Base-by-base conservation (phyloP, 2,797 vertebrate genomes). In the Etheostoma perlongum region DNA sequence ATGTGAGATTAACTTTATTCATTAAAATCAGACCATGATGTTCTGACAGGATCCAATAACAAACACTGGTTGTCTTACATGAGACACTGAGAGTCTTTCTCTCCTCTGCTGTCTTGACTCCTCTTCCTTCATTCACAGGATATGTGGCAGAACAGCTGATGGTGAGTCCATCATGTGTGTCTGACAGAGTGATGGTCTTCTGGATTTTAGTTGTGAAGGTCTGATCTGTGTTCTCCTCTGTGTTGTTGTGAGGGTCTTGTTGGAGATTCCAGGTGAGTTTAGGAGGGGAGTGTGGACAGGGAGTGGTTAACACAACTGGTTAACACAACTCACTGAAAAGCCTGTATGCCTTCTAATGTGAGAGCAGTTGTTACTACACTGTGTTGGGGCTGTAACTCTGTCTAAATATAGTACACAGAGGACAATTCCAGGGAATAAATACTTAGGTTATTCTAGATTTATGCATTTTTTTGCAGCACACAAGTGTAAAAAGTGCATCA, bases 281-380 rank as follows among this genome's bases (percentile, higher is more conserved):
- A 70, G 93, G 92, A 59, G 85, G 87, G 15, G 51, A 71, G 67
- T 48, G 59, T 21, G 89, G 92, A 69, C 93, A 93, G 71, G 89
- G 85, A 48, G 80, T 83, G 49, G 21, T 23, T 23, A 23, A 23
- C 21, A 23, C 21, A 23, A 23, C 21, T 23, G 21, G 21, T 33
- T 33, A 7, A 9, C 7, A 33, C 8, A 8, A 33, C 33, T 33
- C 36, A 36, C 36, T 36, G 36, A 10, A 36, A 36, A 36, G 9
- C 36, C 33, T 36, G 8, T 36, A 36, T 36, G 33, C 33, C 33
- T 36, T 10, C 2, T 10, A 36, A 36, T 36, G 33, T 36, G 9
- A 36, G 33, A 10, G 9, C 33, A 10, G 33, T 9, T 36, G 33
- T 36, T 36, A 8, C 9, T 36, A 36, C 33, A 36, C 33, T 36